Evolutionary conservation across 2,888 invertebrate species (phyloP), one percentile per base, ranked within the genome.

Genomic region (Leptopterna dolabrata): DNA sequence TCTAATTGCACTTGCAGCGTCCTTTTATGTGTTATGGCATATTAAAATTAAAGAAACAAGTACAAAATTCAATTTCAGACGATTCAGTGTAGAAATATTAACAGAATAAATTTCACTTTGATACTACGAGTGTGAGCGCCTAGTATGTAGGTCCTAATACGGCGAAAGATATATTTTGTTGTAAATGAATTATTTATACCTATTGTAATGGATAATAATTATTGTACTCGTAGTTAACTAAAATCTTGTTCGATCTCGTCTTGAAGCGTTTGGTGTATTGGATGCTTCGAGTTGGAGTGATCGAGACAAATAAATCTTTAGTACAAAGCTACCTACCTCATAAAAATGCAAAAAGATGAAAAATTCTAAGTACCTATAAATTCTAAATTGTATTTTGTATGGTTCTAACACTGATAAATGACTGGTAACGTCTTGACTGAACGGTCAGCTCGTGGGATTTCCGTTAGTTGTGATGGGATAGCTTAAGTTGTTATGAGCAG

Each of bases 251-350:
- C 36, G 73, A 73, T 73, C 73, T 73, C 73, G 36, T 24, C 7
- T 63, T 30, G 16, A 73, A 19, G 70, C 70, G 19, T 19, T 70
- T 70, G 47, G 3, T 19, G n/a, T 70, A 41, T n/a, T 4, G 73
- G 30, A 9, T 73, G 73, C 73, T 30, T 29, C n/a, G 41, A 36
- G 73, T 30, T 27, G 19, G 19, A 19, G 73, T 36, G 73, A 73
- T 73, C 73, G 36, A n/a, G 73, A 81, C 81, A 29, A 71, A 63
- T 55, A 73, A 88, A 87, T 84, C 89, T 87, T 89, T 89, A 90
- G 90, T 90, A 90, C 90, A 90, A 90, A 90, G 86, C 86, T 86
- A 90, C 89, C 90, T 90, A 90, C 90, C 90, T 90, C 90, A 90
- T 88, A 29, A 27, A 63, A 27, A 27, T 63, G 24, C 9, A 24